phyloP scores from a whole-genome alignment of 2,797 vertebrate species.

The Falco rusticolus region DNA sequence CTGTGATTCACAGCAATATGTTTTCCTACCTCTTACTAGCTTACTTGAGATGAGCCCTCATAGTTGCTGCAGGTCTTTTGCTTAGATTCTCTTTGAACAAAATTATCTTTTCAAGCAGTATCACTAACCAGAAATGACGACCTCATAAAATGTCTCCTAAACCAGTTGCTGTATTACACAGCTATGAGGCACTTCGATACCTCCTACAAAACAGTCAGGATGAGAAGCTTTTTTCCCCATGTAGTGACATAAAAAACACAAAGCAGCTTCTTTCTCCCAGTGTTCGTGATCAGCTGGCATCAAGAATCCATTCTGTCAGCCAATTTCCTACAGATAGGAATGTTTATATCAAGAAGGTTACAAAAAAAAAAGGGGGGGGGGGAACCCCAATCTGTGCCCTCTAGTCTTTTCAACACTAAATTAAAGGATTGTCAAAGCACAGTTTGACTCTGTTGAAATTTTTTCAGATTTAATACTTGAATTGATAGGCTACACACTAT shows the following conservation, averaged over 20 bases:
- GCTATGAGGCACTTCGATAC: neutral
- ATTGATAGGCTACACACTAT: neutral
- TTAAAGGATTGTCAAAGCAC: neutral
- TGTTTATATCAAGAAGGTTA: neutral
- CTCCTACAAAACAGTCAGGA: neutral
- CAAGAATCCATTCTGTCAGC: neutral
- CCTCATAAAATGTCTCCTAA: neutral
- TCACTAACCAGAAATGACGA: neutral
- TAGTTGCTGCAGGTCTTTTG: neutral
- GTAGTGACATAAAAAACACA: neutral
- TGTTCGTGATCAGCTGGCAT: neutral
- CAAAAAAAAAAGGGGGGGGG: rapidly evolving
- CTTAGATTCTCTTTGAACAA: neutral
- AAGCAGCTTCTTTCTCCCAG: neutral
- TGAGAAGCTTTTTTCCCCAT: neutral
- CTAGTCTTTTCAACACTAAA: neutral
- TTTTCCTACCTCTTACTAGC: neutral
- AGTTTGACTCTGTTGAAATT: neutral
- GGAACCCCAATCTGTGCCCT: neutral
- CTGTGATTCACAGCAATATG: neutral
- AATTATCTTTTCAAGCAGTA: neutral
- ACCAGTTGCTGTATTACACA: neutral
- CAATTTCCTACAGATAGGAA: neutral
- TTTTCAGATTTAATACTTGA: neutral
- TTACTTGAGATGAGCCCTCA: neutral